These are phyloP conservation scores for Tinea pellionella DNA, from an alignment of 2,888 invertebrate species.

Conservation along the genomic window DNA sequence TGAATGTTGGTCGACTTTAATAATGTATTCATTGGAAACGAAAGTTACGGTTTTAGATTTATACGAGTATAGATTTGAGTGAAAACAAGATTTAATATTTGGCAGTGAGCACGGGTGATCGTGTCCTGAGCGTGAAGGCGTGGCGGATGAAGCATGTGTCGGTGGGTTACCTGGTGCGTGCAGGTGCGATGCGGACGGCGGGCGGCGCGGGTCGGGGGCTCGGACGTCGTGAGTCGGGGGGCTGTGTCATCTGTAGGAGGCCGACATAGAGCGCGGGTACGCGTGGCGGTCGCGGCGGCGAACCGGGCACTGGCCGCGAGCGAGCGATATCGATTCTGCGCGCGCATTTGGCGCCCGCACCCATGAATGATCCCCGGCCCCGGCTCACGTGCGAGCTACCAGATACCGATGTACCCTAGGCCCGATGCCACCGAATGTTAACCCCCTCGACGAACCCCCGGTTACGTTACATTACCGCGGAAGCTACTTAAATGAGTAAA, in stretches of 20 bases:
- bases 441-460: slow-evolving; percentile 5
- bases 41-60: neutral
- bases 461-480: neutral
- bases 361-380: slow-evolving; percentile 58
- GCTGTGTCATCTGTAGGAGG: slow-evolving; percentile 20
- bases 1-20: neutral
- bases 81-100: neutral
- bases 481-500: neutral
- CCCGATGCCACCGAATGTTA: neutral
- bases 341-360: slow-evolving; percentile 57
- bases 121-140: neutral
- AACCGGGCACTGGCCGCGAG: slow-evolving; percentile 53
- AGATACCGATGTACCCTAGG: neutral
- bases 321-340: slow-evolving; percentile 44
- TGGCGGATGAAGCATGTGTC: neutral
- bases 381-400: slow-evolving; percentile 48
- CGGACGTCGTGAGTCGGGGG: slow-evolving; percentile 20
- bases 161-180: slow-evolving; percentile 6
- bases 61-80: neutral
- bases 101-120: neutral
- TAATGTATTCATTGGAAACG: neutral
- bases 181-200: slow-evolving; percentile 61
- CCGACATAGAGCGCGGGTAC: neutral
- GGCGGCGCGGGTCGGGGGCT: slow-evolving; percentile 24
- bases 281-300: slow-evolving; percentile 50